Conservation (phyloP, 1,140 invertebrate genomes). For the Oedothorax gibbosus region DNA sequence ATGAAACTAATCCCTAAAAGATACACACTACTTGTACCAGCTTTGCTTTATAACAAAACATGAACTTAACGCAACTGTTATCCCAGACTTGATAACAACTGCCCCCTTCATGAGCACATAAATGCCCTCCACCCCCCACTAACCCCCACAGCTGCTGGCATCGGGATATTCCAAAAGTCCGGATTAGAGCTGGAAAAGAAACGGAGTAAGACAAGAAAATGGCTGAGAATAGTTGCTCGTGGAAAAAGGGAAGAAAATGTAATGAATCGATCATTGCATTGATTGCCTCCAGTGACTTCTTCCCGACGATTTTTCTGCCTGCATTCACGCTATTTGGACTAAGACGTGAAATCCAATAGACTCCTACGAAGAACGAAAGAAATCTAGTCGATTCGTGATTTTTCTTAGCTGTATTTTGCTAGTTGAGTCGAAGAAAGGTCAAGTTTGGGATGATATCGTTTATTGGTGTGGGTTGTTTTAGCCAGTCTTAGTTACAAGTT, state of each 20-base stretch:
- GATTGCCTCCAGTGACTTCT: constrained; percentile 43
- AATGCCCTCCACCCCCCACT: too few relatives aligned
- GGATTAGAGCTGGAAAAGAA: constrained; percentile 20
- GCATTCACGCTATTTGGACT: constrained; percentile 7
- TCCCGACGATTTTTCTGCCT: constrained; percentile 27
- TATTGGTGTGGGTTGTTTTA: too few relatives aligned
- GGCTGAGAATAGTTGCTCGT: constrained; percentile 3
- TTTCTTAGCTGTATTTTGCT: background rate
- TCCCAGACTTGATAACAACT: too few relatives aligned
- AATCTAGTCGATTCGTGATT: background rate
- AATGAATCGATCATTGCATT: constrained; percentile 59
- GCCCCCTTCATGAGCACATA: too few relatives aligned
- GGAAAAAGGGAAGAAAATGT: constrained; percentile 32
- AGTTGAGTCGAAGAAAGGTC: background rate
- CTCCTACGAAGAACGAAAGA: constrained; percentile 8
- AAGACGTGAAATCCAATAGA: constrained; percentile 49
- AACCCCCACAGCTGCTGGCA: background rate
- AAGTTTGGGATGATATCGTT: background rate
- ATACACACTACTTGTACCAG: too few relatives aligned
- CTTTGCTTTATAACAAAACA: too few relatives aligned
- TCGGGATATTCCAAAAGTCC: constrained; percentile 25
- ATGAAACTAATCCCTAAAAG: too few relatives aligned
- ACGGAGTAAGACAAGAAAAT: background rate
- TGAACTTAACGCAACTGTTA: too few relatives aligned
- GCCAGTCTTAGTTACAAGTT: too few relatives aligned